phyloP scores from a whole-genome alignment of 2,113 vertebrate genomes.

The Elgaria multicarinata region DNA sequence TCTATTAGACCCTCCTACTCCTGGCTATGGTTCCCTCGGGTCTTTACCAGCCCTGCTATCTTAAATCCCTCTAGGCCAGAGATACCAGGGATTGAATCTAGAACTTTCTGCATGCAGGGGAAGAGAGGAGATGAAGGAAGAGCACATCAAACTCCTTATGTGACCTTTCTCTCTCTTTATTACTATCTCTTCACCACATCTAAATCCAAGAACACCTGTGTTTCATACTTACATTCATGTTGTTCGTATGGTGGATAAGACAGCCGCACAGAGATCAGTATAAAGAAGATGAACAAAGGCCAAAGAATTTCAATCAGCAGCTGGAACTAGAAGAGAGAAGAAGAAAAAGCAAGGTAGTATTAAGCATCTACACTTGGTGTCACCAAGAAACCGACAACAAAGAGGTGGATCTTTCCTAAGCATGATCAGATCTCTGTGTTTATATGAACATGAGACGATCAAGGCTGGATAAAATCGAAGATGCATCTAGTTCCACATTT shows the following conservation, averaged over 20 bases:
- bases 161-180: background rate
- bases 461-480: background rate
- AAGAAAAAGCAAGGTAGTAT: slow-evolving; percentile 37
- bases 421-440: background rate
- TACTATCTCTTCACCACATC: background rate
- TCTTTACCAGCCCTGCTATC: background rate
- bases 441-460: background rate
- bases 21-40: background rate
- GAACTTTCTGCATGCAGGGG: background rate
- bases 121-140: background rate
- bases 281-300: slow-evolving; percentile 98
- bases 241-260: slow-evolving; percentile 96
- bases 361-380: slow-evolving; percentile 22
- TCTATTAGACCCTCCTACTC: background rate
- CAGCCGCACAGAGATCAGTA: slow-evolving; percentile 92
- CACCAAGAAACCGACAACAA: background rate
- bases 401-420: background rate
- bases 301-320: slow-evolving; percentile 92
- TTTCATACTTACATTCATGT: slow-evolving; percentile 93
- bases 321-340: slow-evolving; percentile 84
- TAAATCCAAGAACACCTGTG: background rate
- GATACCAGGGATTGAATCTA: background rate
- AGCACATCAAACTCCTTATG: background rate
- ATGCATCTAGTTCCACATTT: slow-evolving; percentile 13
- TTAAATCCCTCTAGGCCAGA: background rate